These are phyloP conservation scores for Lumbricus terrestris DNA, from an alignment of 2,888 invertebrate genomes.

Conservation along the genomic window DNA sequence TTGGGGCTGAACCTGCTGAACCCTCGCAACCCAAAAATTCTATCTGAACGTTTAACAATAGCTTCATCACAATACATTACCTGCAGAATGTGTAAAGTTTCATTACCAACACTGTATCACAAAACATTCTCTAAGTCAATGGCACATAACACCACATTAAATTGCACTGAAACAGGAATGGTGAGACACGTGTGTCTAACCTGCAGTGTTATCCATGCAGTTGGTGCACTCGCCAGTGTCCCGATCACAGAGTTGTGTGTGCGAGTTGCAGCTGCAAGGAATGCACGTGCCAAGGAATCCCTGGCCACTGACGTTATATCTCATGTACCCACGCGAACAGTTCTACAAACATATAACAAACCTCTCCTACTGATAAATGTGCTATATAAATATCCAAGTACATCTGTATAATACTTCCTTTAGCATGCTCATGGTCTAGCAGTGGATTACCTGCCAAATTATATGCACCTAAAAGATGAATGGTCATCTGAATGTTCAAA, in stretches of 20 bases:
- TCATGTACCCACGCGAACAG: conserved; percentile 39
- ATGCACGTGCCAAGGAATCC: conserved; percentile 60
- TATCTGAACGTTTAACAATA: too few species aligned
- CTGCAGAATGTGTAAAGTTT: neutral
- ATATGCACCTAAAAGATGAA: too few species aligned
- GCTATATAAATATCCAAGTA: neutral
- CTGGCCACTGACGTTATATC: conserved; percentile 60
- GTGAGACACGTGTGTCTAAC: conserved; percentile 25
- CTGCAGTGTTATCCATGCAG: conserved; percentile 42
- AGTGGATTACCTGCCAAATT: too few species aligned
- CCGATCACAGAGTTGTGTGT: conserved; percentile 80
- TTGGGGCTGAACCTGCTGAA: too few species aligned
- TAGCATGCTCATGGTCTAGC: too few species aligned
- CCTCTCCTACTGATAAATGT: neutral
- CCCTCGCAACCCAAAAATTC: too few species aligned
- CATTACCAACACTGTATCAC: neutral
- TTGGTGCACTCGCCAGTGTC: conserved; percentile 79
- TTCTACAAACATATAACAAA: conserved; percentile 32
- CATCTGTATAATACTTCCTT: neutral
- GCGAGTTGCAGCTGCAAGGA: conserved; percentile 82
- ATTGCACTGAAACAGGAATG: neutral
- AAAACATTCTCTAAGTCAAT: neutral
- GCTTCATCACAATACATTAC: neutral
- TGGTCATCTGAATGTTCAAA: too few species aligned
- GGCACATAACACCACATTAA: neutral